Evolutionary conservation across 2,797 vertebrate species (phyloP).

Genomic region (Chelidonichthys spinosus): DNA sequence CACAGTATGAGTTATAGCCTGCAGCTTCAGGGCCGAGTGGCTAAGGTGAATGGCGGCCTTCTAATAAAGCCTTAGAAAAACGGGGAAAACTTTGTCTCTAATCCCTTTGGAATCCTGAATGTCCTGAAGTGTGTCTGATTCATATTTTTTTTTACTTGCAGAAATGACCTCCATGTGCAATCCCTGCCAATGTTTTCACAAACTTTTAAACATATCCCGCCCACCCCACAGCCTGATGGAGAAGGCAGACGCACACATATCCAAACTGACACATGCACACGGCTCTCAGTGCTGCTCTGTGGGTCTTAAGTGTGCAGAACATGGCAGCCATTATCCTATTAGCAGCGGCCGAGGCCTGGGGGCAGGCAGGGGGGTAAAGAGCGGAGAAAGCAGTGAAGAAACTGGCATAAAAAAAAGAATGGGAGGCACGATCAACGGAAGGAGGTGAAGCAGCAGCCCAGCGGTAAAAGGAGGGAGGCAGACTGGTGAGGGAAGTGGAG

Average conservation of each 20-base stretch:
- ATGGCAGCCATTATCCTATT: conserved; percentile 88
- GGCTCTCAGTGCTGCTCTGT: conserved; percentile 65
- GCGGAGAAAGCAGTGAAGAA: conserved; percentile 24
- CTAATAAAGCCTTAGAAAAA: conserved; percentile 28
- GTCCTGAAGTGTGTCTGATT: conserved; percentile 18
- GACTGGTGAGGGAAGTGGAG: conserved; percentile 11
- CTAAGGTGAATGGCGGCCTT: not conserved
- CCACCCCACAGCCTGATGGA: conserved; percentile 12
- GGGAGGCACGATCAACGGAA: conserved; percentile 24
- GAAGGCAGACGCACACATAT: conserved; percentile 16
- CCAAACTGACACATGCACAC: conserved; percentile 40
- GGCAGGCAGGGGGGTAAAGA: conserved; percentile 41
- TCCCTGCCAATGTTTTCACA: conserved; percentile 33
- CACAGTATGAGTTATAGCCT: conserved; percentile 14
- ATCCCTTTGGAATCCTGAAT: conserved; percentile 2
- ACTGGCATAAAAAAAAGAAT: conserved; percentile 35
- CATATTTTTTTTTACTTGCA: conserved; percentile 26
- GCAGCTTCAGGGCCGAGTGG: not conserved
- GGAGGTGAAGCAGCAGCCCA: conserved; percentile 17
- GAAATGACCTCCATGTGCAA: conserved; percentile 15
- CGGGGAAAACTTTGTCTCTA: conserved; percentile 6
- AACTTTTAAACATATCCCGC: conserved; percentile 33
- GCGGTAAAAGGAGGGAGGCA: conserved; percentile 16
- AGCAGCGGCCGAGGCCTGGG: conserved; percentile 75
- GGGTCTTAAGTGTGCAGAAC: conserved; percentile 82